These are phyloP conservation scores for Sitophilus oryzae DNA, from an alignment of 1,140 invertebrate species.

Conservation along the genomic window DNA sequence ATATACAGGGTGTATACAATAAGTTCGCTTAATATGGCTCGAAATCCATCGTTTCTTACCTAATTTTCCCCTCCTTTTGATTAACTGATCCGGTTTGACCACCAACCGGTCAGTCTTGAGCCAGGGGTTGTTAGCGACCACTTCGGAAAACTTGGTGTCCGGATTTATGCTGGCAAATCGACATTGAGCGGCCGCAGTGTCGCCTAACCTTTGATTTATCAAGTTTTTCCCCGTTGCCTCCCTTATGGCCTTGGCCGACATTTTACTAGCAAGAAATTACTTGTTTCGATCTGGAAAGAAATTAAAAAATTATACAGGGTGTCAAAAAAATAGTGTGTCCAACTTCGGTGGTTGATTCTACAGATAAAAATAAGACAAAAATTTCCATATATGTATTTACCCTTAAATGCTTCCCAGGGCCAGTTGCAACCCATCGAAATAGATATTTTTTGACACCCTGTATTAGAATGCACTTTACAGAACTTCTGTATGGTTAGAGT, in stretches of 20 bases:
- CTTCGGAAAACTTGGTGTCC: slow-evolving; percentile 71
- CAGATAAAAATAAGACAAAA: too few relatives aligned
- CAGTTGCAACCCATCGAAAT: too few relatives aligned
- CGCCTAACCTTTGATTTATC: slow-evolving; percentile 76
- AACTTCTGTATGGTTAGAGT: too few relatives aligned
- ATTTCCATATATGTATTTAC: too few relatives aligned
- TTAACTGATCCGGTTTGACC: slow-evolving; percentile 98
- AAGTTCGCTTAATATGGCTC: too few relatives aligned
- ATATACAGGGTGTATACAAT: too few relatives aligned
- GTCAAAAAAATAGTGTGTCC: neutral
- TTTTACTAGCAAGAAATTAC: slow-evolving; percentile 42
- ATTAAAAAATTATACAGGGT: neutral
- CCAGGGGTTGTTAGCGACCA: slow-evolving; percentile 80
- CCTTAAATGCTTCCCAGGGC: too few relatives aligned
- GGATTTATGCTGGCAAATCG: slow-evolving; percentile 77
- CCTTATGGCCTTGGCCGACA: slow-evolving; percentile 97
- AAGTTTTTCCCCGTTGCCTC: slow-evolving; percentile 94
- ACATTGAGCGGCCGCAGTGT: slow-evolving; percentile 67
- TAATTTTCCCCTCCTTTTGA: slow-evolving; percentile 95
- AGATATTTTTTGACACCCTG: too few relatives aligned
- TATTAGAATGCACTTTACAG: too few relatives aligned
- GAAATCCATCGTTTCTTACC: slow-evolving; percentile 47
- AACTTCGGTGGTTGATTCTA: too few relatives aligned
- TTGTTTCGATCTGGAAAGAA: neutral
- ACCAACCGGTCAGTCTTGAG: slow-evolving; percentile 78